Percentiles rank a stretch among this genome's conserved stretches.
Evolutionary conservation across 2,797 vertebrate species (phyloP).

Genomic region (Chelonia mydas): DNA sequence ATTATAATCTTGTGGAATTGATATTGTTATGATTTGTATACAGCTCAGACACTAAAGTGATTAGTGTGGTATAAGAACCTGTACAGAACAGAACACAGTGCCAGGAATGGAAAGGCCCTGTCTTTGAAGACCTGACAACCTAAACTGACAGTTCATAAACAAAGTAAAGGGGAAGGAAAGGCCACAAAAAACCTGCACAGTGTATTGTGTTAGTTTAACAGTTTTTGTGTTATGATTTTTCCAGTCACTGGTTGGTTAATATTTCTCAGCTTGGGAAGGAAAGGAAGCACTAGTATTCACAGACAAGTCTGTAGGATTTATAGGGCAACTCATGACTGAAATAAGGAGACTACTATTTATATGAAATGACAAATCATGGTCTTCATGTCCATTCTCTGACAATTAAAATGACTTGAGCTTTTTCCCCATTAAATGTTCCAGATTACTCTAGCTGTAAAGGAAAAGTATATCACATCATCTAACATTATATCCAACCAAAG

Average conservation of each 20-base stretch:
- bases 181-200: accelerated
- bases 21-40: not conserved
- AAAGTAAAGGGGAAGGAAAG: not conserved
- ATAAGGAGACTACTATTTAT: not conserved
- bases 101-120: not conserved
- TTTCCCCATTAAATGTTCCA: not conserved
- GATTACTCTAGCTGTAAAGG: not conserved
- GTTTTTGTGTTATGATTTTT: not conserved
- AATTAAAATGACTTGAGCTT: not conserved
- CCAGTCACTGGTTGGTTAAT: not conserved
- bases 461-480: not conserved
- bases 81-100: not conserved
- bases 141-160: not conserved
- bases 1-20: not conserved
- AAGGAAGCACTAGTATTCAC: not conserved
- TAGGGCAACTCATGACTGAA: not conserved
- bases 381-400: not conserved
- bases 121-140: not conserved
- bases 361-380: not conserved
- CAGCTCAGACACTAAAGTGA: not conserved
- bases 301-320: not conserved
- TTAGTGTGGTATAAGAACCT: not conserved
- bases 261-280: not conserved
- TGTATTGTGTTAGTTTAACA: not conserved
- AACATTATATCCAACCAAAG: not conserved